phyloP scores from a whole-genome alignment of 2,113 vertebrate genomes.

The Aythya baeri region DNA sequence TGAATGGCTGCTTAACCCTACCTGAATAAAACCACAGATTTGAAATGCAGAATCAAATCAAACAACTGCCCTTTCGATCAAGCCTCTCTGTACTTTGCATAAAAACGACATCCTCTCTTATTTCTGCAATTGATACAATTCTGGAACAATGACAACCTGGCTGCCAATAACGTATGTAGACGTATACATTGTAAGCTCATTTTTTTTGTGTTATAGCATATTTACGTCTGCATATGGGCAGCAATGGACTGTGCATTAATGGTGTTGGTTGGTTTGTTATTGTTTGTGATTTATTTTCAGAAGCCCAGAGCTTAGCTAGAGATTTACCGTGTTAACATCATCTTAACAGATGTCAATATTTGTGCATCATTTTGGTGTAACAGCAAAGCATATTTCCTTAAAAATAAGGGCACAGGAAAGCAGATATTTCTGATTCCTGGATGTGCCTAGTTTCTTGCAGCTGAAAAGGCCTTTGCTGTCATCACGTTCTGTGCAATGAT shows the following conservation, averaged over 20 bases:
- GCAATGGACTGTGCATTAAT: background rate
- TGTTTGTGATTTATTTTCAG: background rate
- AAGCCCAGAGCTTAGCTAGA: background rate
- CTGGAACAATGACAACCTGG: background rate
- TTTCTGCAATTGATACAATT: conserved; percentile 9
- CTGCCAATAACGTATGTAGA: background rate
- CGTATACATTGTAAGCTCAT: background rate
- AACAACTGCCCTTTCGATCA: background rate
- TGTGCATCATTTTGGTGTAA: background rate
- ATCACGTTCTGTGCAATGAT: conserved; percentile 45
- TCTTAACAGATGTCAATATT: conserved; percentile 10
- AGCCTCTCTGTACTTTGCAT: background rate
- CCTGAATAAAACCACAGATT: background rate
- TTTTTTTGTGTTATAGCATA: background rate
- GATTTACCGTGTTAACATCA: background rate
- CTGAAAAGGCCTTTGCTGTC: conserved; percentile 36
- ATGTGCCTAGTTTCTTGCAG: background rate
- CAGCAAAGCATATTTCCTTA: background rate
- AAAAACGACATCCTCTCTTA: conserved; percentile 10
- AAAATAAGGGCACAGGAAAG: background rate
- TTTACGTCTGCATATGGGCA: background rate
- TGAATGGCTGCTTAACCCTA: background rate
- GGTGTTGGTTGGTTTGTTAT: background rate
- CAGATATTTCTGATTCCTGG: background rate
- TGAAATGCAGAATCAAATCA: background rate